These are phyloP conservation scores for Falco novaeseelandiae DNA, from an alignment of 2,797 vertebrate species.

Conservation along the genomic window DNA sequence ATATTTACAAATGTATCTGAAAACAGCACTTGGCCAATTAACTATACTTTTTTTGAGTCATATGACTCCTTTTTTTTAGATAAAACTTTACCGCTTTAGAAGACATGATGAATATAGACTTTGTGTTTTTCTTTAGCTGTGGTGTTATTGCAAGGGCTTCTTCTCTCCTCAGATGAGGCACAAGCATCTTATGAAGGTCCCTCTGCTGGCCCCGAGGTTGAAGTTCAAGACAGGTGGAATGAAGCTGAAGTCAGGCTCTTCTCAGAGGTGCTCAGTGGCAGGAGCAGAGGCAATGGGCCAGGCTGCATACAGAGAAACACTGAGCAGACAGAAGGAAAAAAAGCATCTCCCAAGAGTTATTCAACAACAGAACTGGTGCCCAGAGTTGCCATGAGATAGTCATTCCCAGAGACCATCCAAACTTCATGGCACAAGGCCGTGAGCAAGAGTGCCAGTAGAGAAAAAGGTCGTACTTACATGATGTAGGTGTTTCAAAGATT, in stretches of 20 bases:
- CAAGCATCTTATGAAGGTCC: not conserved
- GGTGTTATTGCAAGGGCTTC: not conserved
- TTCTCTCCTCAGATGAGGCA: not conserved
- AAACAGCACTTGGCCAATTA: not conserved
- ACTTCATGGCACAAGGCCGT: not conserved
- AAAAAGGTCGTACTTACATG: fast-evolving
- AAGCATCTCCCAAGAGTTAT: fast-evolving
- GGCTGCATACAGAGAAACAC: fast-evolving
- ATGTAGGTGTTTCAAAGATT: not conserved
- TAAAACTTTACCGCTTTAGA: not conserved
- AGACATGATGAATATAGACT: not conserved
- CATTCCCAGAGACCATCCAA: not conserved
- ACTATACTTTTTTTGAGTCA: not conserved
- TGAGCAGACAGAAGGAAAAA: not conserved
- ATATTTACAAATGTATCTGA: not conserved
- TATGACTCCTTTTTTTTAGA: not conserved
- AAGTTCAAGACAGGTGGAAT: not conserved
- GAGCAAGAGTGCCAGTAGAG: not conserved
- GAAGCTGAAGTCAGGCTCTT: not conserved
- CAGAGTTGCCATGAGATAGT: not conserved
- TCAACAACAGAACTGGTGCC: not conserved
- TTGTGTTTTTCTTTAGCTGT: not conserved
- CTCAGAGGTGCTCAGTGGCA: not conserved
- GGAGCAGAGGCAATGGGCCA: not conserved
- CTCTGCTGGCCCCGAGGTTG: not conserved